A percentile compares a stretch with the other conserved stretches of the same genome.
These are phyloP conservation scores for Todiramphus saurophagus DNA, from an alignment of 2,113 vertebrate species.

Conservation along the genomic window DNA sequence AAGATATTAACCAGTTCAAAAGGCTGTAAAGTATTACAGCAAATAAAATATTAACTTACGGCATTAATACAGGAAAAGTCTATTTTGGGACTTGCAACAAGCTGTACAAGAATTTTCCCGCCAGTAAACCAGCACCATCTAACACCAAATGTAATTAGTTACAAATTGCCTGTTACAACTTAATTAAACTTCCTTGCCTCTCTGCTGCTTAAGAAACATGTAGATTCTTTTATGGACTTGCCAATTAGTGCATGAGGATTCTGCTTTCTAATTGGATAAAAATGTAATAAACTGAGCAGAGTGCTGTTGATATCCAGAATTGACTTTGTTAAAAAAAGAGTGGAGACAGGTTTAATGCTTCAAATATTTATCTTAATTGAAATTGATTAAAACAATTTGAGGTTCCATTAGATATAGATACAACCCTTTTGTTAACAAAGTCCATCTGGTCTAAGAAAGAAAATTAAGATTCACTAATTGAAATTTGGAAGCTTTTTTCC, in stretches of 20 bases:
- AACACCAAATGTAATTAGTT: constrained; percentile 67
- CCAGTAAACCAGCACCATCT: constrained; percentile 32
- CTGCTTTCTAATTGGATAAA: constrained; percentile 71
- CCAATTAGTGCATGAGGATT: constrained; percentile 63
- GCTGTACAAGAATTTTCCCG: background rate
- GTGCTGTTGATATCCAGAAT: constrained; percentile 61
- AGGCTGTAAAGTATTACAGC: background rate
- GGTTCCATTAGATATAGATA: constrained; percentile 64
- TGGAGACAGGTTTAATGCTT: constrained; percentile 68
- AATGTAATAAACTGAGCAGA: constrained; percentile 68
- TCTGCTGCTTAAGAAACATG: constrained; percentile 63
- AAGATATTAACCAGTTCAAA: background rate
- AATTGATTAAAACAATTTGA: constrained; percentile 74
- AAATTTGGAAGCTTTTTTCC: constrained; percentile 71
- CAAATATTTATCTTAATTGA: constrained; percentile 72
- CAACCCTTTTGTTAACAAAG: constrained; percentile 66
- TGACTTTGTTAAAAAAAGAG: constrained; percentile 54
- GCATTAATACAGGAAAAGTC: background rate
- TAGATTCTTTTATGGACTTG: constrained; percentile 66
- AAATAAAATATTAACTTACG: background rate
- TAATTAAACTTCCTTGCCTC: constrained; percentile 71
- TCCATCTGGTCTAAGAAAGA: constrained; percentile 72
- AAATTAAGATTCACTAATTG: constrained; percentile 74
- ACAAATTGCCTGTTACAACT: constrained; percentile 70
- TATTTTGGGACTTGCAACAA: constrained; percentile 21